Evolutionary conservation across 1,140 invertebrate species (phyloP), one percentile per base, ranked within the genome.

Genomic region (Zaprionus capensis): DNA sequence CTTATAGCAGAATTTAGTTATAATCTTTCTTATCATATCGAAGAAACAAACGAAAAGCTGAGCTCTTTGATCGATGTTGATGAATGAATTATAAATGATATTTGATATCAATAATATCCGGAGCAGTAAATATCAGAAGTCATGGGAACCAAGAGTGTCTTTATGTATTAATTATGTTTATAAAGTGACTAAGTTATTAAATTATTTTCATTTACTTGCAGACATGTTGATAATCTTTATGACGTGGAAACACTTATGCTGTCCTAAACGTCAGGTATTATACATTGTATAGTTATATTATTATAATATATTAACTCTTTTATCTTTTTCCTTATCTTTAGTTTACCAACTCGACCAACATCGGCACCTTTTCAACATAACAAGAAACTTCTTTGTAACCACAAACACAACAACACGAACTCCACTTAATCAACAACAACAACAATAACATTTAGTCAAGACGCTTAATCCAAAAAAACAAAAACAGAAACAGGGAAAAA

Each of bases 211-310:
- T 26, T 58, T 17, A 12, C 17, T 69, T 83, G 2, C 85, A 92
- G 91, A 92, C 91, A 92, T 92, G 91, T 77, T 92, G 86, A 91
- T 85, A 76, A 81, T 81, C 79, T 91, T 65, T 87, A 78, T 91
- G 87, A 81, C 81, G 83, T 78, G 78, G 80, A 91, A 82, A 78
- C 72, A 91, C 78, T 79, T 88, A 77, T 88, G 88, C 91, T 92
- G 82, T 86, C 82, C 85, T 86, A 88, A 92, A 91, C 88, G 88
- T 83, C 91, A 92, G 91, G 91, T 92, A 34, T 34, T 11, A 4
- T 34, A 3, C 3, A 34, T 34, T 34, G 11, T 34, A 34, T 34
- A 11, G 7, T 3, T 34, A 34, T 34, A 34, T 34, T 11, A 11
- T 34, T 34, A 9, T 9, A 11, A 2, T 34, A 11, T 34, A 34